Evolutionary conservation across 1,140 invertebrate genomes (phyloP), one percentile per base, ranked within the genome.

Genomic region (Drosophila sulfurigaster): DNA sequence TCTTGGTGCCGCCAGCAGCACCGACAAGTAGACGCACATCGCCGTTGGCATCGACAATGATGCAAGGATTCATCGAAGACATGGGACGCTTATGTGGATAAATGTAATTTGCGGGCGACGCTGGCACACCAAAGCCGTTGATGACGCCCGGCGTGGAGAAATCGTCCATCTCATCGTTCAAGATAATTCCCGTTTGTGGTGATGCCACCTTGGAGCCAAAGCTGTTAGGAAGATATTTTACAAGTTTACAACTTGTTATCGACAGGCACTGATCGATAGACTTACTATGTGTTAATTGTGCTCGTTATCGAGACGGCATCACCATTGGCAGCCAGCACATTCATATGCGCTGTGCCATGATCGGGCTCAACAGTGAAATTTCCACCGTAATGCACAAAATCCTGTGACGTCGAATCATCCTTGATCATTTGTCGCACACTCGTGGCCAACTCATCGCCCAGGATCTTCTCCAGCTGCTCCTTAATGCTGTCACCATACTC

Each of bases 161-260:
- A 91, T 99, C 98, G 91, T 99, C 98, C 98, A 99, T 99, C 66
- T 96, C 96, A 92, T 97, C 96, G 93, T 99, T 99, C 83, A 98
- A 94, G 11, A 99, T 94, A 49, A 99, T 98, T 43, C 98, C 99
- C 0, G 98, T 99, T 58, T 94, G 94, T 30, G 94, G 91, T 0
- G 97, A 97, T 4, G 95, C 94, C 49, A 97, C 93, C 43, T 95
- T 95, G 43, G 96, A 94, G 20, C 97, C 97, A 92, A 97, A 97
- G 88, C 97, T 98, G 81, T 93, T 8, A 13, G 15, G 1, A 48
- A n/a, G 35, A 48, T 0, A 57, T 20, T 8, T 5, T 13, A 28
- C n/a, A 5, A 10, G 5, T 2, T 6, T 45, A 25, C 43, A 11
- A 28, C 10, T 45, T 28, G 5, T n/a, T n/a, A 8, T 8, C 7